Percentiles rank a stretch among this genome's conserved stretches.
Conservation (phyloP, 2,888 invertebrate species). For the Andrena chrysosceles region DNA sequence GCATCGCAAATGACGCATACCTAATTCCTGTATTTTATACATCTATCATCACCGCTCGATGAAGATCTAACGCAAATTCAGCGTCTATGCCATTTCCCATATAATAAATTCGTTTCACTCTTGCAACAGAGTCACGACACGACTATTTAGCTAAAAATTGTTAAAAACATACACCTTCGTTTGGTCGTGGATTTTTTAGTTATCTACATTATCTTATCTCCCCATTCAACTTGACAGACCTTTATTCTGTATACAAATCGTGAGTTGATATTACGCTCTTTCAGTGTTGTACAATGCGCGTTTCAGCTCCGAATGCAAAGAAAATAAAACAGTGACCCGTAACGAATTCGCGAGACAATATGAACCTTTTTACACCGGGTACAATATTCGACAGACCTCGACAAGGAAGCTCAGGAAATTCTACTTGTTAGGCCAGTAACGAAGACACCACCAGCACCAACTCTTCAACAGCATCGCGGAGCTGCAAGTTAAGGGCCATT, state of each 20-base stretch:
- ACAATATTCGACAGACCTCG: not conserved
- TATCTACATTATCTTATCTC: slow-evolving; percentile 10
- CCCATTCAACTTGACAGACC: not conserved
- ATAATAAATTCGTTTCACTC: too few species aligned
- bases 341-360: slow-evolving; percentile 31
- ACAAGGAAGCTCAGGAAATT: not conserved
- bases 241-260: not conserved
- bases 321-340: slow-evolving; percentile 14
- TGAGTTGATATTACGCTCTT: not conserved
- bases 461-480: not conserved
- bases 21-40: too few species aligned
- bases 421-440: too few species aligned
- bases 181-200: not conserved
- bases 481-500: not conserved
- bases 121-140: not conserved
- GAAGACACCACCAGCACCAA: too few species aligned
- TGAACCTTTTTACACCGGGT: slow-evolving; percentile 5
- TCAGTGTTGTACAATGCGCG: slow-evolving; percentile 20
- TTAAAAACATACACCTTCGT: not conserved
- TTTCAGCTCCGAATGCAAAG: slow-evolving; percentile 6
- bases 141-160: not conserved
- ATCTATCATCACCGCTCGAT: too few species aligned
- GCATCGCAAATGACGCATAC: too few species aligned
- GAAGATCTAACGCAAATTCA: too few species aligned
- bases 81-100: too few species aligned